phyloP scores from a whole-genome alignment of 2,113 vertebrate species.

The Nyctibius bracteatus region DNA sequence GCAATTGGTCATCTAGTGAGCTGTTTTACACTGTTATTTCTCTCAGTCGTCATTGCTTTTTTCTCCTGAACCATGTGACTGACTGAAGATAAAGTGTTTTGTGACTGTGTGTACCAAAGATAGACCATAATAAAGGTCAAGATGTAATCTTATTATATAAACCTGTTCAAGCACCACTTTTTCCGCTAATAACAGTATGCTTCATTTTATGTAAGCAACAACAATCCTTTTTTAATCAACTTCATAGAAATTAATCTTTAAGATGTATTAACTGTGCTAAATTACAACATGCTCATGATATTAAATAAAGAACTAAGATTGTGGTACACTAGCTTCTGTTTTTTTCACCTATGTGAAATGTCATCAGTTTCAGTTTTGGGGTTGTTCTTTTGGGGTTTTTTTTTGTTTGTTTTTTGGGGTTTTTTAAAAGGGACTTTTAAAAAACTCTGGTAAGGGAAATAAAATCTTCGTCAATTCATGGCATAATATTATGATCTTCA shows the following conservation, averaged over 20 bases:
- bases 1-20: not conserved
- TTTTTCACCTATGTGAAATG: not conserved
- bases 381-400: not conserved
- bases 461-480: conserved; percentile 43
- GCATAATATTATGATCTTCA: conserved; percentile 27
- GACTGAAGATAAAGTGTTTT: not conserved
- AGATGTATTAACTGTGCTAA: not conserved
- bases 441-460: conserved; percentile 13
- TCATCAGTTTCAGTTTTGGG: not conserved
- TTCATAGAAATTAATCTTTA: not conserved
- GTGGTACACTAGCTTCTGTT: not conserved
- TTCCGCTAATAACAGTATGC: not conserved
- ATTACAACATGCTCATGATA: not conserved
- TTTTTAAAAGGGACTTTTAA: not conserved
- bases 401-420: no score
- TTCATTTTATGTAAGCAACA: not conserved
- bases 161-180: not conserved
- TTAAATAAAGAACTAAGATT: not conserved
- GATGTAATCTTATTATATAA: not conserved
- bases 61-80: not conserved
- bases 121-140: not conserved
- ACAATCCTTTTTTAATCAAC: not conserved
- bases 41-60: not conserved
- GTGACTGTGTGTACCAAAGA: not conserved
- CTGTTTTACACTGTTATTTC: not conserved